Base-by-base conservation (phyloP, 2,797 vertebrate genomes). In the Pterois miles region DNA sequence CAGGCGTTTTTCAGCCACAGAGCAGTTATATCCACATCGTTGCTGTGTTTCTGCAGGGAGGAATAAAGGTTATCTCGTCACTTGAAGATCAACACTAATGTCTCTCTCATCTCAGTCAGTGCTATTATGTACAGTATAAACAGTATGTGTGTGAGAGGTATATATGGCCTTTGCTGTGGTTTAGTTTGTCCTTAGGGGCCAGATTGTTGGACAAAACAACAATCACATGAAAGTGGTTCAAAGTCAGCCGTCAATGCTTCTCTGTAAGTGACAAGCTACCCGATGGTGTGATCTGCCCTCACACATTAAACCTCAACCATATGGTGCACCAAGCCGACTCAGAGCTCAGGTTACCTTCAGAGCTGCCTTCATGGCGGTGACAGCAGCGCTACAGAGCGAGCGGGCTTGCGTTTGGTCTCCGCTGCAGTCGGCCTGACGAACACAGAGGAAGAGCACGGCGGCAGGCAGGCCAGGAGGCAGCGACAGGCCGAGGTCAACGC, bases 1-100 rank as follows among this genome's bases (percentile, higher is more conserved):
- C 81, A 93, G 43, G 90, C 58, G 27, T 96, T 96, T 86, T 94
- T 95, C 31, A 97, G 89, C 95, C 95, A 97, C 80, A 96, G 77
- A 1, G 92, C 90, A 1, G 95, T 93, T 92, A 91, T 76, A 0
- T 92, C 85, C 0, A 94, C 59, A 76, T 96, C 94, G 10, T 60
- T 82, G 0, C 80, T 81, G 25, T 95, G 92, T 87, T 95, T 96
- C 96, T 97, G 88, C 13, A 63, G 75, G 20, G 5, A 70, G 16
- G 8, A 70, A 18, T 67, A 59, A 60, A 65, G 33, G 16, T 65
- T 5, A 57, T 18, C 20, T 1, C 36, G 13, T 11, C n/a, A 71
- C 10, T 10, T 23, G 11, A n/a, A 66, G 34, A 71, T 29, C 13
- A 65, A 65, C 8, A 50, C 5, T 38, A 6, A 63, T 33, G n/a